These are phyloP conservation scores for Ceratoteleas bidentatus DNA, from an alignment of 1,140 invertebrate species.

Conservation along the genomic window DNA sequence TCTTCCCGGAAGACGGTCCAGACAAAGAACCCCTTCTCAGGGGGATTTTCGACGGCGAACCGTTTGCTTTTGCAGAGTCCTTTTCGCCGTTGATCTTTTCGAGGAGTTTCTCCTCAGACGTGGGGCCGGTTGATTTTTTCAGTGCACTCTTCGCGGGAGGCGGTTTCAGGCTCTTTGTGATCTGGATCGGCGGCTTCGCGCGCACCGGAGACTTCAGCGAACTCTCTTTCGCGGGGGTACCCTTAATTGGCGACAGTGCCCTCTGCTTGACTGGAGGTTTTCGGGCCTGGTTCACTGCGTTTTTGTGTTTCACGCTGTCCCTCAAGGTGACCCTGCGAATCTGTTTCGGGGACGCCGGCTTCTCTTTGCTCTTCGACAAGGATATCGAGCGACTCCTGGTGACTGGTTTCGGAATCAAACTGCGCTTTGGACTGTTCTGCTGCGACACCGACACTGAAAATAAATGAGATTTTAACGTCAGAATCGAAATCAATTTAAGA, in stretches of 20 bases:
- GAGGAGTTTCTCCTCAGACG: slow-evolving; percentile 15
- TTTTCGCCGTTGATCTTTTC: slow-evolving; percentile 50
- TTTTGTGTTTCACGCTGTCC: slow-evolving; percentile 56
- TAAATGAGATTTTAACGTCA: background rate
- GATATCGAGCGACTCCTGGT: slow-evolving; percentile 72
- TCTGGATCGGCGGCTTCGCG: slow-evolving; percentile 32
- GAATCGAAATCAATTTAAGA: background rate
- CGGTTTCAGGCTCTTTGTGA: slow-evolving; percentile 31
- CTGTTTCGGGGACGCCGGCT: slow-evolving; percentile 68
- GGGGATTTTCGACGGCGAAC: slow-evolving; percentile 75
- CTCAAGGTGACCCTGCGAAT: slow-evolving; percentile 65
- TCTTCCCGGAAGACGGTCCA: slow-evolving; percentile 9
- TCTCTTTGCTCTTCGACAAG: slow-evolving; percentile 70
- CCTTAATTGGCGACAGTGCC: slow-evolving; percentile 74
- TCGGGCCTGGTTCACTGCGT: slow-evolving; percentile 26
- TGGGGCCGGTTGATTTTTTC: slow-evolving; percentile 29
- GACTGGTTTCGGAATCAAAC: slow-evolving; percentile 76
- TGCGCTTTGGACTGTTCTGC: slow-evolving; percentile 76
- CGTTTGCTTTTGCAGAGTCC: slow-evolving; percentile 4
- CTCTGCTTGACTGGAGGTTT: slow-evolving; percentile 39
- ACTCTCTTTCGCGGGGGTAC: slow-evolving; percentile 72
- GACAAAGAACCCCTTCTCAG: slow-evolving; percentile 58
- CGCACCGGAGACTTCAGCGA: slow-evolving; percentile 23
- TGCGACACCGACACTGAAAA: slow-evolving; percentile 76
- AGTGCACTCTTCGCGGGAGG: slow-evolving; percentile 39